Evolutionary conservation across 2,797 vertebrate species (phyloP).

Genomic region (Discoglossus pictus): DNA sequence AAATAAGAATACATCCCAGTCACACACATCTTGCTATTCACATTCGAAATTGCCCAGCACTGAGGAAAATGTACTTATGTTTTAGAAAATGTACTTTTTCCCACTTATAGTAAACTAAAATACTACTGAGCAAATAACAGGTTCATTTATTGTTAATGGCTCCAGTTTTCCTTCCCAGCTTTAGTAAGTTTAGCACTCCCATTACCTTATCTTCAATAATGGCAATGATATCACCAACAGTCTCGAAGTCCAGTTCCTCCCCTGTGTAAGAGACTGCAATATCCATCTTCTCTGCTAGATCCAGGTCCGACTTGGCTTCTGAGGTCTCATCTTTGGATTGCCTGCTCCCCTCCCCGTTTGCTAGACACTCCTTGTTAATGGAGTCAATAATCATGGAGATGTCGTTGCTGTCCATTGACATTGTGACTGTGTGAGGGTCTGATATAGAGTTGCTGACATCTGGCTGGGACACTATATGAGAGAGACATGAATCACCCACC

Average conservation of each 20-base stretch:
- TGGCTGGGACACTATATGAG: conserved; percentile 68
- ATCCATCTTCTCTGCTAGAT: conserved; percentile 85
- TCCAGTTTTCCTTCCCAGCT: background rate
- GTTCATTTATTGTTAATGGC: no score
- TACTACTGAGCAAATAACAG: no score
- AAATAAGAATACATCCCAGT: no score
- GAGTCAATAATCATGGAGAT: conserved; percentile 82
- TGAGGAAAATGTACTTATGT: no score
- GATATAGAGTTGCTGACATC: conserved; percentile 70
- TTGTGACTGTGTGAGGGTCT: conserved; percentile 75
- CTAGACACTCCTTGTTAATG: conserved; percentile 76
- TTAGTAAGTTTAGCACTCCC: conserved; percentile 18
- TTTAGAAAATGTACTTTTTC: no score
- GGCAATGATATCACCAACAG: conserved; percentile 94
- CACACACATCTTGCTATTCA: no score
- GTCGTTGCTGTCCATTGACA: conserved; percentile 79
- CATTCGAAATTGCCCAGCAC: no score
- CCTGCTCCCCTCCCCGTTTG: conserved; percentile 70
- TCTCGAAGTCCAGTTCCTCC: conserved; percentile 93
- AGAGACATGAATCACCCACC: no score
- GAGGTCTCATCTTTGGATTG: conserved; percentile 72
- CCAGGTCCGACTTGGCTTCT: conserved; percentile 81
- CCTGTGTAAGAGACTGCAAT: conserved; percentile 88
- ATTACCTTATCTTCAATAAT: conserved; percentile 96
- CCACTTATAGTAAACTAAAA: no score